phyloP scores from a whole-genome alignment of 2,797 vertebrate genomes.

The Poecilia velifera region DNA sequence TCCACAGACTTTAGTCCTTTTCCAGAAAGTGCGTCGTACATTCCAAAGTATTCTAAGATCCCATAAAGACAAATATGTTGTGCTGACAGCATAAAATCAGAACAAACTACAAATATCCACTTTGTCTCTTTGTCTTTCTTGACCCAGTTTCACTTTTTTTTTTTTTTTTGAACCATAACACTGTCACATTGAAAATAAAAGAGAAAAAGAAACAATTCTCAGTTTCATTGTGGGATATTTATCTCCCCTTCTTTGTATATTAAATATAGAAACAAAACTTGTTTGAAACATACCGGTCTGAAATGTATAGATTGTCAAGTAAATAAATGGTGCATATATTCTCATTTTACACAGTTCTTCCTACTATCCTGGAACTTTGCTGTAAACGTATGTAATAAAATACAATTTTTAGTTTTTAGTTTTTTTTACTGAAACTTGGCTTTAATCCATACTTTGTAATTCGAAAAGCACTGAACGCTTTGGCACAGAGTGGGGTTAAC shows the following conservation, averaged over 20 bases:
- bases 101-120: not conserved
- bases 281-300: not conserved
- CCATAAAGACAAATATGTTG: not conserved
- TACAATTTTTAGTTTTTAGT: too few species aligned
- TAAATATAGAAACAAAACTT: not conserved
- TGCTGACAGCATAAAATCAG: not conserved
- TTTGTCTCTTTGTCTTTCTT: not conserved
- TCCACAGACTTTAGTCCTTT: not conserved
- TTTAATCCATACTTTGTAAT: constrained; percentile 61
- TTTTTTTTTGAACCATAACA: not conserved
- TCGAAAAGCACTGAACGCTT: constrained; percentile 69
- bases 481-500: constrained; percentile 63
- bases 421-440: constrained; percentile 40
- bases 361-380: not conserved
- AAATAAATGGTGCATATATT: not conserved
- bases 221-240: not conserved
- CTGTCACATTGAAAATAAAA: not conserved
- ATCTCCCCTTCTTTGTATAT: not conserved
- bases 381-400: not conserved
- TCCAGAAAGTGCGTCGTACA: not conserved
- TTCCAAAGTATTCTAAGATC: not conserved
- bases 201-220: not conserved
- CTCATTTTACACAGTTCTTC: not conserved
- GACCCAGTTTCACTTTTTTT: not conserved
- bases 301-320: not conserved